phyloP scores from a whole-genome alignment of 2,888 invertebrate species.

The Lepidochitona cinerea region DNA sequence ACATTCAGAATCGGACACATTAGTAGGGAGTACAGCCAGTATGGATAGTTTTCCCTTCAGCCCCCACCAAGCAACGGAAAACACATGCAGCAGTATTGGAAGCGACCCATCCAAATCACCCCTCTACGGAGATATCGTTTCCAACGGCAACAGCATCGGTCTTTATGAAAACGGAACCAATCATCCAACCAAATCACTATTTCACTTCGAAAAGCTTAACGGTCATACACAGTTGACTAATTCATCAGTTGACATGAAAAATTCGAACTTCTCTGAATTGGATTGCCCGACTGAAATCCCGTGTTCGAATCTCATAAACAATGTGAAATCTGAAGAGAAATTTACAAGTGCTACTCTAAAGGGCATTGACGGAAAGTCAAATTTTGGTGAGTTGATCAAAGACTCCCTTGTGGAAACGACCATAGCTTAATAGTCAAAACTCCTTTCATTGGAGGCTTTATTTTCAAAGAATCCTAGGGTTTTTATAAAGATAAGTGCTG shows the following conservation, averaged over 20 bases:
- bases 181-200: not conserved
- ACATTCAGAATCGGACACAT: not conserved
- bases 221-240: not conserved
- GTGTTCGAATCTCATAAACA: not conserved
- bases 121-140: not conserved
- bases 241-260: not conserved
- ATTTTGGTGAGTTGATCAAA: conserved; percentile 1
- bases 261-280: not conserved
- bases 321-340: not conserved
- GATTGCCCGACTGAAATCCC: too few relatives aligned
- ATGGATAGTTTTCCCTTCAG: not conserved
- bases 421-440: not conserved
- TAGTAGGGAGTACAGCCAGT: not conserved
- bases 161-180: not conserved
- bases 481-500: too few relatives aligned
- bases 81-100: not conserved
- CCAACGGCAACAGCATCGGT: not conserved
- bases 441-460: too few relatives aligned
- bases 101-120: not conserved
- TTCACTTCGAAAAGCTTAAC: not conserved
- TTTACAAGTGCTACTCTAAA: not conserved
- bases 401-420: not conserved
- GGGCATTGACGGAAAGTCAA: not conserved
- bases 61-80: not conserved
- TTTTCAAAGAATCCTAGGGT: too few relatives aligned